Base-by-base conservation (phyloP, 2,797 vertebrate genomes). In the Sorex maritimensis region DNA sequence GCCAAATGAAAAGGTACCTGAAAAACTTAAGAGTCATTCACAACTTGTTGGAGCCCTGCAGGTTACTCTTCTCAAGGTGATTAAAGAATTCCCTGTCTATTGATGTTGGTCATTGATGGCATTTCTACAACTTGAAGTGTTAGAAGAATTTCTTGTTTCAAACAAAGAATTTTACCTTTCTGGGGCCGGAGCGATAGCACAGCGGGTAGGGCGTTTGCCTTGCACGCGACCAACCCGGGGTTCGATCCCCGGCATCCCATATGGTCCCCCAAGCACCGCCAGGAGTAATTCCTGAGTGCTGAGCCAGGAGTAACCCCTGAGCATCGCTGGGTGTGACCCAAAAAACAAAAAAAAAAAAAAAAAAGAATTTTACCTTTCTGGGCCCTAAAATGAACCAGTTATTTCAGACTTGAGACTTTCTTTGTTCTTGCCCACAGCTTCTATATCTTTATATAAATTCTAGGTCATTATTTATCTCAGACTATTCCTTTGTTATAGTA, bases 401-500 rank as follows among this genome's bases (percentile, higher is more conserved):
- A 23, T 5, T 71, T 83, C 6, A 5, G 14, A 52, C 24, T 58
- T 14, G 71, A 38, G 5, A 0, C 0, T 55, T 2, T 68, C 19
- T 73, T n/a, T 38, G 21, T 58, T 73, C 38, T 79, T 26, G 34
- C 10, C 14, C 3, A 19, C 0, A 58, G 15, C 7, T 1, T 0
- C 3, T 0, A 0, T 69, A 1, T 38, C 58, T 44, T 41, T 85
- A 14, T 2, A 19, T 4, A 0, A 21, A n/a, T 5, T 67, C 30
- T 3, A n/a, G 10, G 23, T 34, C 4, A 28, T 41, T 17, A 28
- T 80, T 26, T 83, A 17, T 52, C 13, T 1, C 6, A 55, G 10
- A 49, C 13, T 14, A 8, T 15, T 23, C 17, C 14, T 86, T 58
- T 38, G 12, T 82, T 30, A 49, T 23, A 67, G 5, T 15, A 21